Evolutionary conservation across 2,797 vertebrate species (phyloP).

Genomic region (Hypotaenidia philippensis): DNA sequence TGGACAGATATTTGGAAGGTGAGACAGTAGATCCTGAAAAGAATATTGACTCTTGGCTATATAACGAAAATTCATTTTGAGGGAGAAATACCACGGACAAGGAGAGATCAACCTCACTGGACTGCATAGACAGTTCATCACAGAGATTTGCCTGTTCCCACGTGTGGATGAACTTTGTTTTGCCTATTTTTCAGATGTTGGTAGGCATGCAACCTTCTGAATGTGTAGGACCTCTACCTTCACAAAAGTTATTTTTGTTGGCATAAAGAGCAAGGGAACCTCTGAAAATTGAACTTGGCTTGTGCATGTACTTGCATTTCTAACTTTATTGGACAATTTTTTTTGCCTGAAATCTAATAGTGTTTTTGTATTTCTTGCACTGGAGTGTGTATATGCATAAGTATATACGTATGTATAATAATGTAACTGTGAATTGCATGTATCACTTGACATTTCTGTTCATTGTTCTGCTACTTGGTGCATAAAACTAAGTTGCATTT

Average conservation of each 20-base stretch:
- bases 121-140: background rate
- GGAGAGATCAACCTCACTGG: background rate
- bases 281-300: background rate
- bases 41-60: background rate
- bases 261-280: background rate
- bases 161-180: background rate
- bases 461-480: background rate
- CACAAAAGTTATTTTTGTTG: background rate
- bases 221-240: rapidly evolving
- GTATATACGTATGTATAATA: background rate
- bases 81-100: background rate
- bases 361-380: background rate
- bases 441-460: background rate
- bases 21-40: background rate
- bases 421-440: background rate
- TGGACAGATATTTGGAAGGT: background rate
- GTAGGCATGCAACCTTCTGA: background rate
- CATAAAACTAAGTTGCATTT: background rate
- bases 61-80: background rate
- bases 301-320: background rate
- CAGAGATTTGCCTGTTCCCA: background rate
- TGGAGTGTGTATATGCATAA: background rate
- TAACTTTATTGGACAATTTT: background rate
- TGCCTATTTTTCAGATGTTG: background rate
- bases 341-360: background rate